Conservation (phyloP, 2,113 vertebrate genomes). For the Otocyon megalotis region DNA sequence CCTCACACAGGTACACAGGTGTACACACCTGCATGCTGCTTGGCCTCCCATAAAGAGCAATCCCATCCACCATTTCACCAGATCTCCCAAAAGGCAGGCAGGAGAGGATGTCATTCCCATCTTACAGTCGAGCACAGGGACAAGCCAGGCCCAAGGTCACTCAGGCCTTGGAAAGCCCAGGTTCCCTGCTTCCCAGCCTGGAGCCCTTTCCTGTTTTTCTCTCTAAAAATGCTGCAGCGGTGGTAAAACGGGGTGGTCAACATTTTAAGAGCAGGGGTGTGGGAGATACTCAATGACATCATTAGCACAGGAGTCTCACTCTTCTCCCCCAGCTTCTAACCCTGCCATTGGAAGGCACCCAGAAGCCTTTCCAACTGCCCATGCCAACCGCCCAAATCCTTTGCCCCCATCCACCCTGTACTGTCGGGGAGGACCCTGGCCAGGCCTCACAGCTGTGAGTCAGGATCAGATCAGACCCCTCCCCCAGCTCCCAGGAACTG, state of each 20-base stretch:
- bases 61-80: background rate
- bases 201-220: background rate
- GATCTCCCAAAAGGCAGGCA: conserved; percentile 11
- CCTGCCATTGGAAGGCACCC: conserved; percentile 69
- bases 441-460: conserved; percentile 70
- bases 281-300: conserved; percentile 24
- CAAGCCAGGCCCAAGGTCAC: background rate
- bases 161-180: background rate
- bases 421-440: conserved; percentile 56
- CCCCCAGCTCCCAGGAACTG: conserved; percentile 44
- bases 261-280: background rate
- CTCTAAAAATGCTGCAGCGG: background rate
- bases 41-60: background rate
- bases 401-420: background rate
- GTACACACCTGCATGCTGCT: background rate
- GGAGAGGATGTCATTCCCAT: background rate
- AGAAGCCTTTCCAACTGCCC: conserved; percentile 69
- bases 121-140: background rate
- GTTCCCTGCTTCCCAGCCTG: background rate
- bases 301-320: background rate
- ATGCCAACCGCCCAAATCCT: conserved; percentile 69
- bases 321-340: conserved; percentile 48
- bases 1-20: background rate
- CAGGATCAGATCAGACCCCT: conserved; percentile 49
- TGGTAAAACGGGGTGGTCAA: background rate